phyloP scores from a whole-genome alignment of 2,113 vertebrate species.

The Regulus satrapa region DNA sequence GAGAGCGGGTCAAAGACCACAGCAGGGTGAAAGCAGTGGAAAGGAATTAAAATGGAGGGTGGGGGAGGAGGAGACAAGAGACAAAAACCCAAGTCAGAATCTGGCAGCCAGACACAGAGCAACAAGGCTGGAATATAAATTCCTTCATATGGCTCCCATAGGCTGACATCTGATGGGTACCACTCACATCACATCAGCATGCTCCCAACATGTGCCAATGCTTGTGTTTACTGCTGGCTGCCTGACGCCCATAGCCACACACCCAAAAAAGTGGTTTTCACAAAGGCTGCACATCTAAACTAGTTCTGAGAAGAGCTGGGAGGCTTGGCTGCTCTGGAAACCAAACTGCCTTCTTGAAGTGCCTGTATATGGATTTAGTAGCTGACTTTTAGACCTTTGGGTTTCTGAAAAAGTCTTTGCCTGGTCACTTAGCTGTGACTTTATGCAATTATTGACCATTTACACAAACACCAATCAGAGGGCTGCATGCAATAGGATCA shows the following conservation, averaged over 20 bases:
- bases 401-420: neutral
- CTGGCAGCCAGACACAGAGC: neutral
- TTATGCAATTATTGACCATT: neutral
- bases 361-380: neutral
- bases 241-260: neutral
- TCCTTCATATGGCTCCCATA: neutral
- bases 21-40: slow-evolving; percentile 17
- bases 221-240: neutral
- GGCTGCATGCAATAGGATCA: neutral
- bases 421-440: neutral
- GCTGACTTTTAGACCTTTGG: neutral
- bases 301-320: neutral
- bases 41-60: slow-evolving; percentile 44
- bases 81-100: slow-evolving; percentile 38
- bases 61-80: neutral
- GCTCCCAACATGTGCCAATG: neutral
- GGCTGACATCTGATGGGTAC: neutral
- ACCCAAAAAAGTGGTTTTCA: neutral
- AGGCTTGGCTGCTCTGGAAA: neutral
- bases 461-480: neutral
- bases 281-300: neutral
- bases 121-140: slow-evolving; percentile 18
- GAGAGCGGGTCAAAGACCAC: slow-evolving; percentile 17
- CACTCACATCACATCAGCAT: neutral
- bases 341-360: neutral